phyloP scores from a whole-genome alignment of 2,797 vertebrate genomes.

The Lutjanus argentimaculatus region DNA sequence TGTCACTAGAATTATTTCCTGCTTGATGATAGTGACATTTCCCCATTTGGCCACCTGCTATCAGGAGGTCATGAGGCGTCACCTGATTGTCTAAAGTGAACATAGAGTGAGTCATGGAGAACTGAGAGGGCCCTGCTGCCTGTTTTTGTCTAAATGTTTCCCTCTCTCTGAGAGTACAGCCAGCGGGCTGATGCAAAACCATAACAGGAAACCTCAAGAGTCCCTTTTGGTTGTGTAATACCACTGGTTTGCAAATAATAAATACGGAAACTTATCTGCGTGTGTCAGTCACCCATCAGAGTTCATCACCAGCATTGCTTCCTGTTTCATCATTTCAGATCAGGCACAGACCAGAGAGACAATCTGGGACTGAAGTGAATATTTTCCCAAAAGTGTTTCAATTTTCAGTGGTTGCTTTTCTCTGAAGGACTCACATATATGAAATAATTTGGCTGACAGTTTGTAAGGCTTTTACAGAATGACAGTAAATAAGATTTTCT shows the following conservation, averaged over 20 bases:
- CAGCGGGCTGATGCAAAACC: constrained; percentile 37
- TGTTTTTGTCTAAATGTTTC: constrained; percentile 1
- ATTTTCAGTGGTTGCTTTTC: constrained; percentile 8
- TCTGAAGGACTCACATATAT: not conserved
- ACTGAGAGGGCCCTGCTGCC: not conserved
- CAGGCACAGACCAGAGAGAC: constrained; percentile 28
- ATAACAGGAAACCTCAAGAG: constrained; percentile 9
- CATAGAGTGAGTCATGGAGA: constrained; percentile 10
- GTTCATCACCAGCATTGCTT: constrained; percentile 42
- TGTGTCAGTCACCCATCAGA: constrained; percentile 48
- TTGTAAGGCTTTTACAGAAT: constrained; percentile 11
- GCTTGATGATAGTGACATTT: not conserved
- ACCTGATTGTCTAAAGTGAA: constrained; percentile 32
- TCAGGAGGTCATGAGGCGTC: constrained; percentile 1
- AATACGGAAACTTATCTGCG: constrained; percentile 20
- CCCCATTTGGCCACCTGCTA: not conserved
- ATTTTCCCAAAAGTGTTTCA: not conserved
- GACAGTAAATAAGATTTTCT: not conserved
- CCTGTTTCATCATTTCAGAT: constrained; percentile 62
- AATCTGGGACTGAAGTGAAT: constrained; percentile 20
- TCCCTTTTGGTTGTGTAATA: constrained; percentile 14
- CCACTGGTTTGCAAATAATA: constrained; percentile 31
- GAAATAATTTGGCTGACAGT: not conserved
- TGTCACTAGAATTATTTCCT: not conserved
- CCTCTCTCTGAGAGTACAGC: not conserved